Evolutionary conservation across 2,888 invertebrate species (phyloP), one percentile per base, ranked within the genome.

Genomic region (Sarcophaga subvicina): DNA sequence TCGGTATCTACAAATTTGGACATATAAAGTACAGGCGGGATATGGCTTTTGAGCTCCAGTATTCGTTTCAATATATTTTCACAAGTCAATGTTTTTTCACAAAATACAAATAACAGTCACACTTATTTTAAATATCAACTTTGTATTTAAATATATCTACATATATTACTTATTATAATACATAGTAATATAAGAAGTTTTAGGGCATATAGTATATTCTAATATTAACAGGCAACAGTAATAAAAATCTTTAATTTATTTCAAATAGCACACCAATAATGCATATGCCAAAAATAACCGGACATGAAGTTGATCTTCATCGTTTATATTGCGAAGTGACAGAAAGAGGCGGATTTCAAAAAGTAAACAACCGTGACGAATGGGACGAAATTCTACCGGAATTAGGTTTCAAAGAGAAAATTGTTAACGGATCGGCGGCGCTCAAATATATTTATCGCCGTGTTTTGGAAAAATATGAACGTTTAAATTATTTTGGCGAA

Each of bases 271-370:
- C 95, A 45, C 92, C 94, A n/a, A 89, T 93, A n/a, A 94, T 90
- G 88, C 94, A 95, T 90, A 95, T 95, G 49, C 97, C 97, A 3
- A 95, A 96, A 92, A 96, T 99, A 87, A 98, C 97, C 94, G 98
- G 99, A 83, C 96, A 96, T 91, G 97, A 97, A 93, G 96, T 99
- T 91, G 99, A 99, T 94, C 95, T 99, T 89, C 98, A 97, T 94
- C 95, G 96, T 88, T 95, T 99, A 90, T 99, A 99, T 94, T 96
- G 96, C 90, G 95, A 98, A 92, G 99, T 99, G 76, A 98, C 97
- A 90, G 96, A 96, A 88, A 95, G 97, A 91, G 99, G 99, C 90
- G 99, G 99, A 90, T 97, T 99, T 95, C 96, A 98, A 90, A 99
- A 98, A 96, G 99, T 99, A 94, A 98, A 98, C 93, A 96, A 96